These are phyloP conservation scores for Pipistrellus kuhlii DNA, from an alignment of 2,797 vertebrate species.

Conservation along the genomic window DNA sequence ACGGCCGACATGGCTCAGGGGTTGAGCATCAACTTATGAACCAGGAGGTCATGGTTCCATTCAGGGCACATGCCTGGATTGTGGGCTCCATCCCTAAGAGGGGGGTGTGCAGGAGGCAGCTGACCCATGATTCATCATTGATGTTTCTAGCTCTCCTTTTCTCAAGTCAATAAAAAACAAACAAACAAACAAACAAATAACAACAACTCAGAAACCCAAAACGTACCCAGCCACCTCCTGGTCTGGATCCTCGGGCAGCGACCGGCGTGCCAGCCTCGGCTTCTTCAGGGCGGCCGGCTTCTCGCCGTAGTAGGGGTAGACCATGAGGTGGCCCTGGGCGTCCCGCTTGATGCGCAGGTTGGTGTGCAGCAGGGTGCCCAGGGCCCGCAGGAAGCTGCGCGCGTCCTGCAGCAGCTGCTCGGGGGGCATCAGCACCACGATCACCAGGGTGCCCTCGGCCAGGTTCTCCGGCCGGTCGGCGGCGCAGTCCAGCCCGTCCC, in stretches of 20 bases:
- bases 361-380: constrained; percentile 94
- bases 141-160: too few relatives aligned
- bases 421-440: constrained; percentile 95
- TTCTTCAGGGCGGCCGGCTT: constrained; percentile 75
- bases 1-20: too few relatives aligned
- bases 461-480: constrained; percentile 87
- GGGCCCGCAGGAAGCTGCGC: constrained; percentile 92
- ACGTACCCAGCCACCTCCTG: constrained; percentile 90
- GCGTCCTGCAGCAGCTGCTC: constrained; percentile 91
- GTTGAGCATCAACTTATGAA: too few relatives aligned
- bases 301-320: constrained; percentile 91
- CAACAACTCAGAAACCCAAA: not conserved
- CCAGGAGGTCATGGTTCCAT: too few relatives aligned
- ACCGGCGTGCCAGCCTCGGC: constrained; percentile 83
- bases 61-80: too few relatives aligned
- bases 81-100: too few relatives aligned
- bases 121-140: too few relatives aligned
- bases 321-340: constrained; percentile 90
- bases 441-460: constrained; percentile 91
- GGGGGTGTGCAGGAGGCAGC: too few relatives aligned
- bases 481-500: constrained; percentile 96
- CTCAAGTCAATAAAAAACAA: too few relatives aligned
- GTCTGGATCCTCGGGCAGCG: constrained; percentile 88
- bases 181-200: too few relatives aligned
- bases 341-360: constrained; percentile 92